Evolutionary conservation across 2,113 vertebrate genomes (phyloP), one percentile per base, ranked within the genome.

Genomic region (Cyanistes caeruleus): DNA sequence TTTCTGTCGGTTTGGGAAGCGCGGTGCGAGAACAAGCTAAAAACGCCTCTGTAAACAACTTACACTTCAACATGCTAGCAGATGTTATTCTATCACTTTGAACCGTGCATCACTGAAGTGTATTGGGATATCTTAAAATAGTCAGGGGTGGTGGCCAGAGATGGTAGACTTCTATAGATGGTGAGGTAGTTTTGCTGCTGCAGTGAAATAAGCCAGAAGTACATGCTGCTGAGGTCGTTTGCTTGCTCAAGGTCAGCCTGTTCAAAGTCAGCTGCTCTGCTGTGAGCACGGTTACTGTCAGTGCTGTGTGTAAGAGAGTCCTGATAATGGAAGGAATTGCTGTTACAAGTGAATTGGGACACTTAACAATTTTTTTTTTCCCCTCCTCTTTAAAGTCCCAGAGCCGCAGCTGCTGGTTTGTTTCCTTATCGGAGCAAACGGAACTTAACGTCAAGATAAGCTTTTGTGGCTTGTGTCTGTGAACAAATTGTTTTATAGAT

Each of bases 81-180:
- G 97, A 97, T 98, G 96, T 97, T 98, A 96, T 93, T 98, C 95
- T 97, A 81, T 97, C 97, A 97, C 97, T 97, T 97, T 96, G 95
- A 97, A 97, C 97, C 91, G 93, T 96, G 95, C 95, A 97, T 97
- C 96, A 97, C 97, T 97, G 94, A 97, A 98, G 98, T 97, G 97
- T 97, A 98, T 97, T 97, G 97, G 97, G 95, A 97, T 97, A 95
- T 97, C 99, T 99, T 99, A 99, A 99, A 99, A 99, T 99, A 99
- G 99, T 96, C 96, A 90, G 96, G 87, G 98, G 97, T 97, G 94
- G 96, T 81, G 93, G 98, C 99, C 99, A 99, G 98, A 97, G 97
- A 97, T 90, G 97, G 97, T 98, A 98, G 98, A 99, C 98, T 99
- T 98, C 99, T 99, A 99, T 99, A 99, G 99, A 99, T 99, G 99